phyloP scores from a whole-genome alignment of 92 coral and sea anemone genomes.

The Epizoanthus scotinus region DNA sequence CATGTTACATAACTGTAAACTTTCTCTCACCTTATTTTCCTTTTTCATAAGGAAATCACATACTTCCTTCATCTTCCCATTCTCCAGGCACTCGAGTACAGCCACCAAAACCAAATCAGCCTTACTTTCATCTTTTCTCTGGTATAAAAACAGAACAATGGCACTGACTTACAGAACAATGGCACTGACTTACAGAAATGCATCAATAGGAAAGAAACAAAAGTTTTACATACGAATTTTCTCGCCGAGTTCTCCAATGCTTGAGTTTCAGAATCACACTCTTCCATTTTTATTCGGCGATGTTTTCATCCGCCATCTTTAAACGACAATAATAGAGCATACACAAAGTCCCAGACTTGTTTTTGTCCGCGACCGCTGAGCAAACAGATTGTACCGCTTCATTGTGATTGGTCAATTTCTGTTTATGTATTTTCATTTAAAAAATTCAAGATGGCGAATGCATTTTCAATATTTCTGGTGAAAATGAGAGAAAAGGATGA shows the following conservation, averaged over 20 bases:
- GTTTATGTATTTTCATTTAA: not conserved
- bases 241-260: slow-evolving; percentile 9
- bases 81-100: slow-evolving; percentile 61
- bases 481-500: not conserved
- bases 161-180: not conserved
- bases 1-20: not conserved
- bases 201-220: not conserved
- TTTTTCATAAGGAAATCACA: slow-evolving; percentile 41
- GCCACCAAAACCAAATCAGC: slow-evolving; percentile 72
- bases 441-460: slow-evolving; percentile 25
- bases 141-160: not conserved
- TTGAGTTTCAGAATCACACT: not conserved
- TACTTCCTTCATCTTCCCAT: slow-evolving; percentile 55
- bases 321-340: not conserved
- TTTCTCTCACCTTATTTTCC: slow-evolving; percentile 55
- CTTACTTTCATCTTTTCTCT: slow-evolving; percentile 59
- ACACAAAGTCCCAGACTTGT: not conserved
- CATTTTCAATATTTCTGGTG: not conserved
- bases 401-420: slow-evolving; percentile 12
- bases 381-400: not conserved
- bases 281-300: not conserved
- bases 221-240: slow-evolving; percentile 16
- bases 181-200: not conserved
- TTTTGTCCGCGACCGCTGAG: not conserved
- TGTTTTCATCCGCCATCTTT: slow-evolving; percentile 65